Base-by-base conservation (phyloP, 2,113 vertebrate species). In the Ibidorhyncha struthersii region DNA sequence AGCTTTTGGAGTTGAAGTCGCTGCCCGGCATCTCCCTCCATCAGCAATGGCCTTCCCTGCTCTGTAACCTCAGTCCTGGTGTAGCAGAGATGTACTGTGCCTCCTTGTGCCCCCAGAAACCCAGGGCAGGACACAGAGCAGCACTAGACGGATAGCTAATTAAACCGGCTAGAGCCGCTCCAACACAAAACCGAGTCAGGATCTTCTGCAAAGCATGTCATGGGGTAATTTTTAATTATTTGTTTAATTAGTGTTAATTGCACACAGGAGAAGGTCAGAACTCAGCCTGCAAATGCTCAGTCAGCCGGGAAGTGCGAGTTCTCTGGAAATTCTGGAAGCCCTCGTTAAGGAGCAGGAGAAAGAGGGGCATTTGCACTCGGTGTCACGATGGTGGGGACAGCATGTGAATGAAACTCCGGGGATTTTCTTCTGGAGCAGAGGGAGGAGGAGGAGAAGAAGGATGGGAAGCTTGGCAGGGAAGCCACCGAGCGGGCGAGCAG, bases 221-320 rank as follows among this genome's bases (percentile, higher is more conserved):
- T 29, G 40, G 50, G 19, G 53, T 87, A 67, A 90, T 82, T 82
- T 81, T 82, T 86, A 96, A 71, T 97, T 79, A 79, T 87, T 87
- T 87, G 69, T 55, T 94, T 91, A 96, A 97, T 96, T 85, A 93
- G 53, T 88, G 78, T 90, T 96, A 97, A 94, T 90, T 96, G 91
- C 83, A 47, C 63, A 56, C 53, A 85, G 78, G 21, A 87, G 74
- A 89, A 91, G 70, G 71, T 63, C 73, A 91, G 91, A 87, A 76
- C 53, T 76, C 89, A 62, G 86, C 66, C 49, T 62, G 29, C 20
- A 82, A 92, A 82, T 73, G 70, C 73, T 89, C 66, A 53, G 29
- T 73, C 5, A 13, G 70, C 70, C 62, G 47, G 27, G 49, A 91
- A 76, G 20, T 2, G 1, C 0, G 0, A 71, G 11, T 50, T 79